phyloP scores from a whole-genome alignment of 2,888 invertebrate genomes.

The Pseudococcus jackbeardsleyi region DNA sequence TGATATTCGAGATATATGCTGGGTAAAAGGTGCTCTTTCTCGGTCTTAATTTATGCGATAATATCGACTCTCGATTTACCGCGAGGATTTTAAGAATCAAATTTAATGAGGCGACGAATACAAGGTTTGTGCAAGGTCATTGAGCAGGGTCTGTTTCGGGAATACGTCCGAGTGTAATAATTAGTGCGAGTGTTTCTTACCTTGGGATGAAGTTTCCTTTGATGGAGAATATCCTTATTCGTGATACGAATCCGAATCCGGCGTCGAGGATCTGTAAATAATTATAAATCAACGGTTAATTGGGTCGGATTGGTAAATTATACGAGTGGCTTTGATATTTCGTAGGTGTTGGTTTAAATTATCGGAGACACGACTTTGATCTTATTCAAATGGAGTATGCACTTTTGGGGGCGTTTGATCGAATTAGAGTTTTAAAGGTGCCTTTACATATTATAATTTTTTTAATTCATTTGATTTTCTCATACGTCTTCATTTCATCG shows the following conservation, averaged over 20 bases:
- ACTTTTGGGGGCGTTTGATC: no score
- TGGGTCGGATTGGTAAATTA: not conserved
- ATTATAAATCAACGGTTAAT: not conserved
- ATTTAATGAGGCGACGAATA: not conserved
- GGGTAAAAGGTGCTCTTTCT: not conserved
- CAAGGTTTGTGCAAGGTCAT: not conserved
- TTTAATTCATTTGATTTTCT: no score
- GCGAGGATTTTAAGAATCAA: not conserved
- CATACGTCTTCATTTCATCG: no score
- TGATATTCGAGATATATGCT: conserved; percentile 30
- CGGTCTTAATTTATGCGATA: conserved; percentile 34
- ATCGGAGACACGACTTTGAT: not conserved
- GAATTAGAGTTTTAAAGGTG: no score
- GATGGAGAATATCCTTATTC: not conserved
- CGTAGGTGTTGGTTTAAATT: not conserved
- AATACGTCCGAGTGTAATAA: not conserved
- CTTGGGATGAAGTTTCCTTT: not conserved
- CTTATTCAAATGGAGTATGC: not conserved
- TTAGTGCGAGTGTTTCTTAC: not conserved
- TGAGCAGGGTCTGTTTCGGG: no score
- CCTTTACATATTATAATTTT: no score
- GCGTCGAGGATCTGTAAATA: not conserved
- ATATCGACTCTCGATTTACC: not conserved
- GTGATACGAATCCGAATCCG: not conserved
- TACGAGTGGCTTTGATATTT: not conserved